Base-by-base conservation (phyloP, 2,888 invertebrate species). In the Macrophya alboannulata region DNA sequence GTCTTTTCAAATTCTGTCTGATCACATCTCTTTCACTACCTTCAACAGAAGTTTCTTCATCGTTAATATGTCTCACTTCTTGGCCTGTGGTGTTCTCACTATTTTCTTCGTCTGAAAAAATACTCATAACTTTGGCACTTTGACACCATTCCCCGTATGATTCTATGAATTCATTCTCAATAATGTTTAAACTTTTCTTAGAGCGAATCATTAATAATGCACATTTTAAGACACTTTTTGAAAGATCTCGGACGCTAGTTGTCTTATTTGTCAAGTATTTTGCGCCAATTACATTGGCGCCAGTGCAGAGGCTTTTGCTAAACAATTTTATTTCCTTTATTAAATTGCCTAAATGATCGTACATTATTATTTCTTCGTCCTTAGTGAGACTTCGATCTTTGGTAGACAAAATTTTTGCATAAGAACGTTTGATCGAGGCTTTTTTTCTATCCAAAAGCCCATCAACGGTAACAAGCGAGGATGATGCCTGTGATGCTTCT, bases 61-160 rank as follows among this genome's bases (percentile, higher is more conserved):
- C 0, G 31, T 5, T 43, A 17, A 37, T 21, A 8, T 55, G 31
- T n/a, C 37, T 55, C 9, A 12, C 31, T 37, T 31, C 12, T 37
- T 62, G n/a, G 62, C 62, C n/a, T 21, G 79, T 21, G 6, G 43
- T 43, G 62, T 5, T 15, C 0, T 62, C 43, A 31, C 15, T 12
- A 81, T 81, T 21, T 21, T 43, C 43, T 62, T 43, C 10, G n/a
- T 81, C 59, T 12, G 51, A 9, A 12, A 62, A 62, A 81, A 81
- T 59, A 21, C 81, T 43, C 15, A 21, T 21, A 1, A 81, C 62
- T 21, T 62, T n/a, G n/a, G 31, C 40, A 43, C 59, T 62, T 51
- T 21, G n/a, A 43, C 85, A 87, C 90, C 91, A 90, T 5, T 72
- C 72, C 1, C 87, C 65, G 59, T 90, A 90, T 84, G 87, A 87